Evolutionary conservation across 2,113 vertebrate genomes (phyloP).

Genomic region (Serilophus lunatus): DNA sequence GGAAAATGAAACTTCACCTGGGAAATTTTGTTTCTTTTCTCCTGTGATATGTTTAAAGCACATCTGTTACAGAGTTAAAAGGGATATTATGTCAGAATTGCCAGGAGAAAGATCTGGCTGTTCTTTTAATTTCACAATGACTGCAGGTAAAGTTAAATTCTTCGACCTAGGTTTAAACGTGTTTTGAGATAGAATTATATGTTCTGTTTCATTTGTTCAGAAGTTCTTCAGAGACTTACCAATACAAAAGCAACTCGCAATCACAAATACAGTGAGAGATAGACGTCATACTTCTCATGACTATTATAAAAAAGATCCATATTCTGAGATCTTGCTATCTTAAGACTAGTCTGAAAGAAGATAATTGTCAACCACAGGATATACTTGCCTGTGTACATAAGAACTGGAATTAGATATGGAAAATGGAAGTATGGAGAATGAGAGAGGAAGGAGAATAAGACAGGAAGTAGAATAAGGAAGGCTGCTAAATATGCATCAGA

Average conservation of each 20-base stretch:
- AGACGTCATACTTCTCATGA: not conserved
- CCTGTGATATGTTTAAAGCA: not conserved
- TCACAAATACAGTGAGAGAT: not conserved
- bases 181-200: not conserved
- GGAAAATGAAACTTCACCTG: not conserved
- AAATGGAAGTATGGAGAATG: not conserved
- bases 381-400: not conserved
- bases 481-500: not conserved
- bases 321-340: not conserved
- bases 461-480: not conserved
- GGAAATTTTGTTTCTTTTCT: not conserved
- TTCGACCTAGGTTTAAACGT: not conserved
- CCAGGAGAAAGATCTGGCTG: not conserved
- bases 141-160: not conserved
- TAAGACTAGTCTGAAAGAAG: not conserved
- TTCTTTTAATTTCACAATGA: constrained; percentile 8
- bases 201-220: not conserved
- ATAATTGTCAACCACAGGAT: not conserved
- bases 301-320: not conserved
- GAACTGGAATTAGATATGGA: not conserved
- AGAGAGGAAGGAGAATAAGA: not conserved
- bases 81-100: not conserved
- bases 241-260: not conserved
- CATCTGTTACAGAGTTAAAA: not conserved
- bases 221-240: not conserved